These are phyloP conservation scores for Edolisoma coerulescens DNA, from an alignment of 2,113 vertebrate genomes.

Conservation along the genomic window DNA sequence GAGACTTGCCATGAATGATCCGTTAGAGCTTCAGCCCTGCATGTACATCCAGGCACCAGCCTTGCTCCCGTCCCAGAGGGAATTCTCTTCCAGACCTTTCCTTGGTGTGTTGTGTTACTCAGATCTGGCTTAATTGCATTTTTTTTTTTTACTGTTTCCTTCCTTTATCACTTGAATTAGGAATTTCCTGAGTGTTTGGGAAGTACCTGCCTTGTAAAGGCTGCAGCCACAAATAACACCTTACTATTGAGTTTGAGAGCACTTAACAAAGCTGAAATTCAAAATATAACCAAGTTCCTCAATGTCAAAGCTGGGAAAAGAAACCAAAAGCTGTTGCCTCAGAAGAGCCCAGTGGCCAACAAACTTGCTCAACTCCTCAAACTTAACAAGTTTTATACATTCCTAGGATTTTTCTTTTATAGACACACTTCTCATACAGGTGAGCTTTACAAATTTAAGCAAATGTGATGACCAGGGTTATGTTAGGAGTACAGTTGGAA, in stretches of 20 bases:
- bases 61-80: not conserved
- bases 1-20: not conserved
- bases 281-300: not conserved
- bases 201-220: not conserved
- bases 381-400: not conserved
- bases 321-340: not conserved
- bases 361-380: not conserved
- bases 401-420: not conserved
- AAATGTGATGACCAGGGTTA: not conserved
- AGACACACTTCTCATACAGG: not conserved
- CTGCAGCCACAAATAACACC: not conserved
- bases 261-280: not conserved
- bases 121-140: not conserved
- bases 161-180: not conserved
- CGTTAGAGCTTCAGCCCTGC: accelerated
- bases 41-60: not conserved
- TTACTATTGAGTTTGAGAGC: not conserved
- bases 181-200: not conserved
- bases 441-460: not conserved
- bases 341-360: not conserved
- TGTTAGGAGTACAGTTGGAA: not conserved
- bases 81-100: not conserved
- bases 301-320: not conserved
- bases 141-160: not conserved
- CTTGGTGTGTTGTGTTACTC: not conserved